A percentile compares a stretch with the other conserved stretches of the same genome.
phyloP scores from a whole-genome alignment of 64 coral and sea anemone genomes.

The Stichodactyla helianthus region DNA sequence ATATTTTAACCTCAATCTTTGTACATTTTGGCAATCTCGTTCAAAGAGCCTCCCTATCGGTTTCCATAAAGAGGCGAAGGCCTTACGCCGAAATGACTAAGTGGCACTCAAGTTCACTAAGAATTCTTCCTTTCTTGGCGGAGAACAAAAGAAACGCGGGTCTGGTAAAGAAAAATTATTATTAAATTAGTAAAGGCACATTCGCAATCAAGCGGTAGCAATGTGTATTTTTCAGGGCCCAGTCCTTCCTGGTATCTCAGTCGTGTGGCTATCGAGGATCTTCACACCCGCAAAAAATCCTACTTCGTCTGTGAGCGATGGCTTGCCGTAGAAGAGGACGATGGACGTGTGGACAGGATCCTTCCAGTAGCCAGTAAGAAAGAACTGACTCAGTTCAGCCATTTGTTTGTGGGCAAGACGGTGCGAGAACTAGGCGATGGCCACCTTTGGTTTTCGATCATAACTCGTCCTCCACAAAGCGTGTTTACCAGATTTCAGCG shows the following conservation, averaged over 20 bases:
- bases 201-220: too few species aligned
- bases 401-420: slow-evolving; percentile 82
- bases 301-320: slow-evolving; percentile 87
- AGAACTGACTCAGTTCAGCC: slow-evolving; percentile 75
- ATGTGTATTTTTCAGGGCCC: slow-evolving; percentile 14
- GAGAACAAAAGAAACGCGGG: too few species aligned
- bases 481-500: slow-evolving; percentile 76
- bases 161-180: too few species aligned
- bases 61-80: too few species aligned
- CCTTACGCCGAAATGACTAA: too few species aligned
- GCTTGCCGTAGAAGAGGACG: slow-evolving; percentile 82
- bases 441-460: slow-evolving; percentile 82
- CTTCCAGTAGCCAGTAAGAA: slow-evolving; percentile 69
- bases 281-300: slow-evolving; percentile 55
- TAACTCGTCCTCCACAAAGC: slow-evolving; percentile 65
- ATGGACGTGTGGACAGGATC: slow-evolving; percentile 71
- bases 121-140: too few species aligned
- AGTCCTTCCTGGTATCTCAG: slow-evolving; percentile 83
- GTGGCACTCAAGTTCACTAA: too few species aligned
- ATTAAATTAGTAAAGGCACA: too few species aligned
- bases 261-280: slow-evolving; percentile 65
- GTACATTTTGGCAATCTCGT: too few species aligned
- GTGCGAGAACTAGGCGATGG: slow-evolving; percentile 79
- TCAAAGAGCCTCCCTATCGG: too few species aligned
- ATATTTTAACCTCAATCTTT: too few species aligned